Evolutionary conservation across 1,140 invertebrate species (phyloP).

Genomic region (Telenomus remus): DNA sequence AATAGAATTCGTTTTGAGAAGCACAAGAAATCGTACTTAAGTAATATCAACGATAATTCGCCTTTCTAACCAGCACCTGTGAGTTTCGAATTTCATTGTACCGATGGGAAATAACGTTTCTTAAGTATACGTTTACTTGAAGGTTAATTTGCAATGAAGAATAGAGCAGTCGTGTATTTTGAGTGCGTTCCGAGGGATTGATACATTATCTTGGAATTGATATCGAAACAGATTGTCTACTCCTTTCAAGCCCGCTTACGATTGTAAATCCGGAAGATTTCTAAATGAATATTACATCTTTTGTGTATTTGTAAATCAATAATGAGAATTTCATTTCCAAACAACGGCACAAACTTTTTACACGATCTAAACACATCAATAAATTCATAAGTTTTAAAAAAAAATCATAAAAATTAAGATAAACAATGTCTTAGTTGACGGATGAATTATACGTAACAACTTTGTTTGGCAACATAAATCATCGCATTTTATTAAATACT

Average conservation of each 20-base stretch:
- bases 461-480: background rate
- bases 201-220: conserved; percentile 25
- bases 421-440: background rate
- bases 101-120: conserved; percentile 45
- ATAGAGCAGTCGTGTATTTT: background rate
- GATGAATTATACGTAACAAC: background rate
- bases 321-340: background rate
- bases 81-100: conserved; percentile 53
- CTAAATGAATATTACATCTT: conserved; percentile 8
- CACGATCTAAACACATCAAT: background rate
- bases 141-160: conserved; percentile 27
- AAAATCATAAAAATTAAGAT: background rate
- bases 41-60: conserved; percentile 15
- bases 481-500: background rate
- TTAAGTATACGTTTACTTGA: conserved; percentile 18
- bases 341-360: background rate
- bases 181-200: conserved; percentile 3
- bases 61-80: conserved; percentile 53
- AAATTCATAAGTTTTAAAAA: too few relatives aligned
- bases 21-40: conserved; percentile 24
- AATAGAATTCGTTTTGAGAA: conserved; percentile 11
- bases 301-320: conserved; percentile 1
- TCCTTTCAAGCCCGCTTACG: conserved; percentile 9
- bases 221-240: conserved; percentile 13
- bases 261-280: conserved; percentile 13